Percentiles rank a stretch among this genome's conserved stretches.
Evolutionary conservation across 2,797 vertebrate species (phyloP).

Genomic region (Parauchenoglanis ngamensis): DNA sequence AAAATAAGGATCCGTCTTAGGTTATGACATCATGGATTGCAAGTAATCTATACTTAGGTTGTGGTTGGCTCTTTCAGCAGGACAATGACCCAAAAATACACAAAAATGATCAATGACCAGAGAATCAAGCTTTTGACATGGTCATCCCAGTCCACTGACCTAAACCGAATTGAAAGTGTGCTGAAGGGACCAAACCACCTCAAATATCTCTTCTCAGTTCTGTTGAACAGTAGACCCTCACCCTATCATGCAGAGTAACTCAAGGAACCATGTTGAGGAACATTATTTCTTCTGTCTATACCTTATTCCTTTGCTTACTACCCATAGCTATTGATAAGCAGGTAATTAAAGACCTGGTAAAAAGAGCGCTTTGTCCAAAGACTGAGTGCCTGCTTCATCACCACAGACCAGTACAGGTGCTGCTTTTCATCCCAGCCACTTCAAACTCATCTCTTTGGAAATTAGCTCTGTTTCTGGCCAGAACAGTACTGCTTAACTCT

Average conservation of each 20-base stretch:
- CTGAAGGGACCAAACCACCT: too few species aligned
- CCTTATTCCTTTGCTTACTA: not conserved
- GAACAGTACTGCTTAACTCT: not conserved
- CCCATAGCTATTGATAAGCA: not conserved
- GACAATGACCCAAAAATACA: not conserved
- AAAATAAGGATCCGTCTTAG: not conserved
- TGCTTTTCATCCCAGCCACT: not conserved
- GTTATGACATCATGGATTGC: not conserved
- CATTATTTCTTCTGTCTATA: too few species aligned
- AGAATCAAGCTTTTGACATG: too few species aligned
- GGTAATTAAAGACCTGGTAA: not conserved
- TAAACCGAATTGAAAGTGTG: not conserved
- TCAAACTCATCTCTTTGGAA: not conserved
- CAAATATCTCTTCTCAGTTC: too few species aligned
- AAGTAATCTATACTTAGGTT: not conserved
- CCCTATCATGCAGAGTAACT: too few species aligned
- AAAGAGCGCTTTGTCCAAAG: not conserved
- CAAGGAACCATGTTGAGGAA: too few species aligned
- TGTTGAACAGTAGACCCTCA: too few species aligned
- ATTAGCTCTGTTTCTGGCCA: not conserved
- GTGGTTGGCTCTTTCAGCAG: not conserved
- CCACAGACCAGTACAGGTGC: not conserved
- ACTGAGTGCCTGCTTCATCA: not conserved
- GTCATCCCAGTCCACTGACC: not conserved
- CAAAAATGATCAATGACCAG: not conserved